phyloP scores from a whole-genome alignment of 1,140 invertebrate species.

The Lithobius niger region DNA sequence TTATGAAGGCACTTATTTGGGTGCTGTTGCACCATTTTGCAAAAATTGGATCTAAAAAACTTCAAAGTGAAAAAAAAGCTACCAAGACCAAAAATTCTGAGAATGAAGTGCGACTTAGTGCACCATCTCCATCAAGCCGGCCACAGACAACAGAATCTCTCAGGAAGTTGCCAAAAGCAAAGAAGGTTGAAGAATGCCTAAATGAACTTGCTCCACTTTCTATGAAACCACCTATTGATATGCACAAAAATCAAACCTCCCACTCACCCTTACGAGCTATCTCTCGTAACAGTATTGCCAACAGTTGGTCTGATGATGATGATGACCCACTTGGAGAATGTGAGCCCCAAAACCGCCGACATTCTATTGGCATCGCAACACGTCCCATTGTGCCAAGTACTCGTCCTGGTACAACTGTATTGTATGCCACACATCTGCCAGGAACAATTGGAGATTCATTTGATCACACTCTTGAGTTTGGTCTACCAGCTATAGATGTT shows the following conservation, averaged over 20 bases:
- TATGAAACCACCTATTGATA: background rate
- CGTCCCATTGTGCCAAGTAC: background rate
- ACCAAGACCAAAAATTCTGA: background rate
- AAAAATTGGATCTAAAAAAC: background rate
- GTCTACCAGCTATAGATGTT: slow-evolving; percentile 1
- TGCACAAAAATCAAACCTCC: too few relatives aligned
- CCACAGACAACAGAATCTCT: background rate
- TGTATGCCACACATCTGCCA: background rate
- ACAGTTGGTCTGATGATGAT: slow-evolving; percentile 3
- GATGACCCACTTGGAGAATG: slow-evolving; percentile 6
- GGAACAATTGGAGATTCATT: background rate
- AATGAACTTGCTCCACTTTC: background rate
- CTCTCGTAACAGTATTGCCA: background rate
- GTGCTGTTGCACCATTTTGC: slow-evolving; percentile 31
- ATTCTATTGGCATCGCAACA: background rate
- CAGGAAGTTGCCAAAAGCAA: background rate
- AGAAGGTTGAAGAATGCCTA: background rate
- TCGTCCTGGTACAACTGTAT: background rate
- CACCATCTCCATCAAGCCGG: background rate
- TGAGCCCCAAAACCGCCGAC: background rate
- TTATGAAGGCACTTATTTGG: slow-evolving; percentile 33
- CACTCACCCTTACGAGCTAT: too few relatives aligned
- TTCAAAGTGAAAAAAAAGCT: background rate
- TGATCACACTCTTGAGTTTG: background rate
- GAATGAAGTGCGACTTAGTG: background rate